Conservation (phyloP, 2,888 invertebrate genomes). For the Girardia tigrina region DNA sequence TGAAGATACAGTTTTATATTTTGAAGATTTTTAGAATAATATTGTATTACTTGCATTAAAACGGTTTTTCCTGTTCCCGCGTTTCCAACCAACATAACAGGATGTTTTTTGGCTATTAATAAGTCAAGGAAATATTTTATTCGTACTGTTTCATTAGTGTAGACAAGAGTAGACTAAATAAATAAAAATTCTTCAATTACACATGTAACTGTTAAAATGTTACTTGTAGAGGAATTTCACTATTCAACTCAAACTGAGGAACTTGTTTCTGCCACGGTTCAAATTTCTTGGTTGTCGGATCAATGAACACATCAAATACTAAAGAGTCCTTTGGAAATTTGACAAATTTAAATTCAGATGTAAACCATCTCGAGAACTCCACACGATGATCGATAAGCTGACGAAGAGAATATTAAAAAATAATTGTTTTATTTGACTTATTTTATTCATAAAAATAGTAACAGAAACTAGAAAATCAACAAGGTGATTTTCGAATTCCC, state of each 20-base stretch:
- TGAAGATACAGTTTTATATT: background rate
- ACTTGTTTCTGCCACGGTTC: conserved; percentile 74
- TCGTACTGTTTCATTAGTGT: conserved; percentile 79
- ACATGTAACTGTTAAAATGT: background rate
- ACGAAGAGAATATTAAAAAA: too few species aligned
- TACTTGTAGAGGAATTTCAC: conserved; percentile 75
- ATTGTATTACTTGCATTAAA: conserved; percentile 57
- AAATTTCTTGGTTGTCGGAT: conserved; percentile 74
- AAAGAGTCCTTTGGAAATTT: conserved; percentile 79
- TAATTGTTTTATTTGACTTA: too few species aligned
- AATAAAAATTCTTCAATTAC: background rate
- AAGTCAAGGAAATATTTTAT: conserved; percentile 75
- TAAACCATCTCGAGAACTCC: conserved; percentile 94
- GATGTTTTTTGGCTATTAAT: conserved; percentile 70
- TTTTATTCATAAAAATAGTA: too few species aligned
- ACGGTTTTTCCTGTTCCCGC: conserved; percentile 89
- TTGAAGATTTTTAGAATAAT: background rate
- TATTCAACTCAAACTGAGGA: conserved; percentile 75
- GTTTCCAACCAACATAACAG: conserved; percentile 82
- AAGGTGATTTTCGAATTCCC: too few species aligned
- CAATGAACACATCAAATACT: conserved; percentile 84
- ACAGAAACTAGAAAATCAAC: too few species aligned
- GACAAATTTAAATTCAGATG: conserved; percentile 80
- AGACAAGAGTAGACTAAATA: conserved; percentile 57
- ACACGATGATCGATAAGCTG: conserved; percentile 75